Evolutionary conservation across 92 coral and sea anemone species (phyloP), one percentile per base, ranked within the genome.

Genomic region (Zoanthus solanderi): DNA sequence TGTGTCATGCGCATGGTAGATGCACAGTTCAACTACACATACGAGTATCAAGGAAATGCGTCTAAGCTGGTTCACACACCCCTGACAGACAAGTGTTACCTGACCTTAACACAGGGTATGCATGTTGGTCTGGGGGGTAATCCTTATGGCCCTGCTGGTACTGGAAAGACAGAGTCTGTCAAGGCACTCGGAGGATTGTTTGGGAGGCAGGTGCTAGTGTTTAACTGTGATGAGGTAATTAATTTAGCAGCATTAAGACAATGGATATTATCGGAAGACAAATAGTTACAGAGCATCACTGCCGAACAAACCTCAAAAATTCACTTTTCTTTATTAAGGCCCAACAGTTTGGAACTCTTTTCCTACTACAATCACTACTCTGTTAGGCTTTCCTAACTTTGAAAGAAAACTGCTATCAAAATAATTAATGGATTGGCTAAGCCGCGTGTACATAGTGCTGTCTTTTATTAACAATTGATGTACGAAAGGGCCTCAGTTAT

Each of bases 91-190:
- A 97, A 97, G 91, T 97, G 99, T 76, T 97, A 97, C 94, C 85
- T 97, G 57, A 97, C 99, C n/a, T 89, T 97, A 71, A 97, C 99
- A 84, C 99, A 97, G 89, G 99, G 99, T 53, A 95, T 97, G 98
- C 98, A 95, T 89, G 93, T 97, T 95, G 99, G 99, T 44, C 94
- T 97, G 31, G 99, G 99, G 73, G 99, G 99, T 63, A 97, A 97
- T 91, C 99, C 99, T 9, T 97, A 97, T 50, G 99, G 99, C 42
- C 99, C 99, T 79, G 99, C 99, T 29, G 99, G 99, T 56, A 97
- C 99, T 58, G 99, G 99, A 9, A 97, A 97, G 91, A 97, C 99
- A 7, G 99, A 97, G 83, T 97, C 99, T 17, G 99, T 97, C 13
- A 97, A 97, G 87, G 99, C 99, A 6, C 94, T 97, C 4, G 99